Percentiles rank a stretch among this genome's conserved stretches.
phyloP scores from a whole-genome alignment of 2,888 invertebrate genomes.

The Volucella bombylans region DNA sequence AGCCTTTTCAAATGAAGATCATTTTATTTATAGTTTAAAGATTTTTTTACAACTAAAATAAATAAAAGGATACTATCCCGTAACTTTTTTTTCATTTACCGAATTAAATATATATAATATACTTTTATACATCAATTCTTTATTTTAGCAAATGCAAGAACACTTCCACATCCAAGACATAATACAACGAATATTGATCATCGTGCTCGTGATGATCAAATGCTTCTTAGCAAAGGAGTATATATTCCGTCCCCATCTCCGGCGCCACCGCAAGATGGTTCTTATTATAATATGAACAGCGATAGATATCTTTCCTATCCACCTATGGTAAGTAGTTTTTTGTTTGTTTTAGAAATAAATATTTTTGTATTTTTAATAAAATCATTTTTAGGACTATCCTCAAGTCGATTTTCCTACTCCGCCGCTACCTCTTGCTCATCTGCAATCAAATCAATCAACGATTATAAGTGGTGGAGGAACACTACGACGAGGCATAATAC shows the following conservation, averaged over 20 bases:
- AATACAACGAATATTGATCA: conserved; percentile 79
- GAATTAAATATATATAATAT: neutral
- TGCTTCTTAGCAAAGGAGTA: conserved; percentile 82
- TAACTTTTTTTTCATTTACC: neutral
- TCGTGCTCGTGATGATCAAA: conserved; percentile 82
- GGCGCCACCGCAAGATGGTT: conserved; percentile 89
- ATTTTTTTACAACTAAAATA: neutral
- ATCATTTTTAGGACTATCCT: conserved; percentile 80
- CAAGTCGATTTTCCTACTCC: conserved; percentile 81
- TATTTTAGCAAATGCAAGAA: conserved; percentile 81
- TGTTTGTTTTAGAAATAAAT: neutral
- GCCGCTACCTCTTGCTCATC: conserved; percentile 79
- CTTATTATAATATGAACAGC: conserved; percentile 91
- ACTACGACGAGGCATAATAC: conserved; percentile 80
- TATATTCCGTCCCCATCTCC: conserved; percentile 85
- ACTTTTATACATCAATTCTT: conserved; percentile 42
- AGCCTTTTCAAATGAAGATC: neutral
- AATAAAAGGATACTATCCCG: neutral
- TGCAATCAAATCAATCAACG: conserved; percentile 79
- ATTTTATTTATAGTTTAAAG: neutral
- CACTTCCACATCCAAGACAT: conserved; percentile 82
- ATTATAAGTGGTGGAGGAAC: conserved; percentile 79
- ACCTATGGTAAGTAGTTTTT: conserved; percentile 83
- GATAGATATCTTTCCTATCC: conserved; percentile 92
- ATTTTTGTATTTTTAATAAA: conserved; percentile 16